phyloP scores from a whole-genome alignment of 2,797 vertebrate species.

The Poeciliopsis infans region DNA sequence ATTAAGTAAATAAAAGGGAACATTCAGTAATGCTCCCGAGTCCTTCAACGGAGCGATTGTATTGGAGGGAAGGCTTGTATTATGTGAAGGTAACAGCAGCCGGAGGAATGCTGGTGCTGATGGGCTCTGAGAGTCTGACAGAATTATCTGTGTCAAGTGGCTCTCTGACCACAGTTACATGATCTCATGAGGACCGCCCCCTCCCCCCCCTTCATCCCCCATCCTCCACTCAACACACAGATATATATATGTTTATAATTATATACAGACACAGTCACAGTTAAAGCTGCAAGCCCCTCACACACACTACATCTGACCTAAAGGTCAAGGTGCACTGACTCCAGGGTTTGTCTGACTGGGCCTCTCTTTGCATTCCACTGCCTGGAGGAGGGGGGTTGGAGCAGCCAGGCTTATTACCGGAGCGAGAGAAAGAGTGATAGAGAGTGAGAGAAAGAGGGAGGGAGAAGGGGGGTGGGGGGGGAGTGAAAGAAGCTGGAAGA shows the following conservation, averaged over 20 bases:
- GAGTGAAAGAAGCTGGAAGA: conserved; percentile 90
- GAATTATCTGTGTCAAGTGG: conserved; percentile 58
- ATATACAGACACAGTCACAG: conserved; percentile 4
- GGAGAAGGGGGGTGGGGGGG: conserved; percentile 44
- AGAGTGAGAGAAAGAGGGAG: conserved; percentile 46
- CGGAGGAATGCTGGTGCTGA: background rate
- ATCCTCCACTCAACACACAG: conserved; percentile 1
- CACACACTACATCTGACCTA: conserved; percentile 81
- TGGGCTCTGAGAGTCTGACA: conserved; percentile 37
- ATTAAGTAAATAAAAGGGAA: background rate
- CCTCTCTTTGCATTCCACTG: conserved; percentile 97
- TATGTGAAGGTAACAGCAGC: conserved; percentile 17
- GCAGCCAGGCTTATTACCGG: conserved; percentile 82
- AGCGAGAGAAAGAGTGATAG: conserved; percentile 64
- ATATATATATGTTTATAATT: conserved; percentile 30
- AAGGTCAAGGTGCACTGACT: conserved; percentile 97
- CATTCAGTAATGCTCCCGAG: conserved; percentile 4
- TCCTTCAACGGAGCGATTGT: conserved; percentile 14
- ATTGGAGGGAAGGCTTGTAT: background rate
- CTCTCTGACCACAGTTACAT: conserved; percentile 51
- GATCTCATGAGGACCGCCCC: conserved; percentile 55
- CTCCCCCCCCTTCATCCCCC: conserved; percentile 31
- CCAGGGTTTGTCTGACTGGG: conserved; percentile 93
- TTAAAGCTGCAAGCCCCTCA: background rate
- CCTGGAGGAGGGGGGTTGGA: conserved; percentile 83